Base-by-base conservation (phyloP, 1,140 invertebrate species). In the Bacillus rossius region DNA sequence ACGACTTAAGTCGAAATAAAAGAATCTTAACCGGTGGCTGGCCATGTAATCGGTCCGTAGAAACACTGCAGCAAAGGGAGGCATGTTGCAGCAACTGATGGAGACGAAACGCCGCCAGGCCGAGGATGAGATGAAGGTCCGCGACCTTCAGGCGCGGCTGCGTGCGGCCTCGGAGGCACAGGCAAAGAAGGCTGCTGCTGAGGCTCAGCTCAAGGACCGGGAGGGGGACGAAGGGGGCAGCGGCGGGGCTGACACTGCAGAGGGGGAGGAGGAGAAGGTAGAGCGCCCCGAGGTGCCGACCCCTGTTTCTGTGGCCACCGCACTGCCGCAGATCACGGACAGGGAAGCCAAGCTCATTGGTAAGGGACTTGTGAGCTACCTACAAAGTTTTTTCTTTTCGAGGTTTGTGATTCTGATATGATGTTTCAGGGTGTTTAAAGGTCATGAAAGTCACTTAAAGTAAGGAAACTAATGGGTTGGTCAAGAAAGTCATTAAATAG, bases 81-180 rank as follows among this genome's bases (percentile, higher is more conserved):
- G 10, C 10, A 10, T 38, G 23, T 58, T 63, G 2, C 81, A 88
- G 50, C 85, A 88, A 67, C 66, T 89, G 17, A 71, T 87, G 67
- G 84, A 86, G 51, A 80, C 79, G 0, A 81, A 78, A 59, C 76
- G 80, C 48, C 83, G 83, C 53, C 83, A 85, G 62, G 77, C 73
- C 10, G 81, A 84, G 63, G 82, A 84, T 63, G 79, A 82, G 54
- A 76, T 79, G 38, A 81, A 78, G 65, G 57, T 71, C 0, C 23
- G 55, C 10, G 65, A 69, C 38, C 26, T 68, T 8, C 56, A 64
- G 22, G 58, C 56, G 5, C 60, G 62, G 53, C 48, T 65, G 16
- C 48, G 38, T 23, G 19, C 55, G 19, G 23, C 55, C 2, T 8
- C 29, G 16, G 26, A 53, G 3, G 17, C 38, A 8, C 13, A 19